Base-by-base conservation (phyloP, 1,140 invertebrate genomes). In the Dolichoris vasculosae region DNA sequence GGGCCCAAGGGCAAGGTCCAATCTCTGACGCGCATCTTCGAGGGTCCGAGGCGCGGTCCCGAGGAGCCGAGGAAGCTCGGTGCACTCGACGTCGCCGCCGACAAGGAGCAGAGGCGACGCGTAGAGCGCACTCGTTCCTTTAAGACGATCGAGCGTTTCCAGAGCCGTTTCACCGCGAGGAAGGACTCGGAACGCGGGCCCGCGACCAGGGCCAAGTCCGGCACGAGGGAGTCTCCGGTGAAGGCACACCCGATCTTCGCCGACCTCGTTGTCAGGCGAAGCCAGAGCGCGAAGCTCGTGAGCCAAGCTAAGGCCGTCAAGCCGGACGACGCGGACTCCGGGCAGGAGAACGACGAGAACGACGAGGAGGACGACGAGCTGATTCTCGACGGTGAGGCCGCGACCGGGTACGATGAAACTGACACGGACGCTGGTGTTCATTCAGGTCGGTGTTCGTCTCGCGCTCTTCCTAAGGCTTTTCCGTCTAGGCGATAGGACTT, bases 221-320 rank as follows among this genome's bases (percentile, higher is more conserved):
- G 40, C 2, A 26, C 64, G 67, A 35, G 64, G 43, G 59, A 63
- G 6, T 6, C 43, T 26, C 46, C 80, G 32, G 46, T 3, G 64
- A 82, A 82, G 46, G 6, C n/a, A 30, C 40, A 48, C 43, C 32
- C 78, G 40, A 89, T 89, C 11, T 88, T 93, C 30, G 91, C 91
- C 17, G 92, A 90, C 84, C 86, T 92, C 83, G 87, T 94, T 69
- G 96, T 96, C 85, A 93, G 96, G 13, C 92, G 96, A 64, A 96
- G 96, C 2, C 95, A 96, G 88, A 96, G 96, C 87, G 96, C 95
- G 1, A 96, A 96, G 90, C 89, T 96, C 26, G 95, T 95, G 95
- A 80, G 96, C n/a, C n/a, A n/a, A 95, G 88, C 95, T 90, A 8
- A 92, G 15, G 35, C 35, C 0, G 71, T 38, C 23, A 88, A 87